These are phyloP conservation scores for Poecilobothrus nobilitatus DNA, from an alignment of 2,888 invertebrate species.

Conservation along the genomic window DNA sequence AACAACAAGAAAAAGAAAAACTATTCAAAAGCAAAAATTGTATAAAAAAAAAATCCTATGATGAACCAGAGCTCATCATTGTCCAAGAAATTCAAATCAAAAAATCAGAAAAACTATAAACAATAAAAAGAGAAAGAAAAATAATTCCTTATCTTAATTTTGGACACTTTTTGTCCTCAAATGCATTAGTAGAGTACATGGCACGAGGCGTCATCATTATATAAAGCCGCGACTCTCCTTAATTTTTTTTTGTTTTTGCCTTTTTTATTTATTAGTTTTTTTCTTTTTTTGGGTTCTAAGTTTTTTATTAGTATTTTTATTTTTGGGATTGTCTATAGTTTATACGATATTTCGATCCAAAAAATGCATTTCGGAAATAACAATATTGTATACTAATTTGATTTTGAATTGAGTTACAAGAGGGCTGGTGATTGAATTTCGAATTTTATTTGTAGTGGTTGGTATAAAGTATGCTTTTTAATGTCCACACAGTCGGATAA, in stretches of 20 bases:
- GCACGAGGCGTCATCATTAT: constrained; percentile 27
- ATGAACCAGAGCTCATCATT: background rate
- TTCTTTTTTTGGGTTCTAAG: background rate
- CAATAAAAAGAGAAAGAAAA: constrained; percentile 18
- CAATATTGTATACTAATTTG: too few species aligned
- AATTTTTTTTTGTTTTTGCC: background rate
- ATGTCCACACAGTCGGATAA: too few species aligned
- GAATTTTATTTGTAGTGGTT: too few species aligned
- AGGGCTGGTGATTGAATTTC: too few species aligned
- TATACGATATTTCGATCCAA: too few species aligned
- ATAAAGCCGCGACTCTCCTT: background rate
- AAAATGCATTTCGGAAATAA: too few species aligned
- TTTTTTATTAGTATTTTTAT: too few species aligned
- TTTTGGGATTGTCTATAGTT: constrained; percentile 2
- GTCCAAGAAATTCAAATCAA: background rate
- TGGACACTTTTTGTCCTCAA: constrained; percentile 28
- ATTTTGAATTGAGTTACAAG: too few species aligned
- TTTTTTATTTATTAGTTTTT: background rate
- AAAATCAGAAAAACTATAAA: background rate
- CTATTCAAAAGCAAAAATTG: too few species aligned
- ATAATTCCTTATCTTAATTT: constrained; percentile 25
- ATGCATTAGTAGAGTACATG: constrained; percentile 29
- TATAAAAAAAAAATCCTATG: too few species aligned
- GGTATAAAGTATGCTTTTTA: too few species aligned
- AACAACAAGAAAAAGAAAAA: too few species aligned